phyloP scores from a whole-genome alignment of 2,888 invertebrate genomes.

The Bugula neritina region DNA sequence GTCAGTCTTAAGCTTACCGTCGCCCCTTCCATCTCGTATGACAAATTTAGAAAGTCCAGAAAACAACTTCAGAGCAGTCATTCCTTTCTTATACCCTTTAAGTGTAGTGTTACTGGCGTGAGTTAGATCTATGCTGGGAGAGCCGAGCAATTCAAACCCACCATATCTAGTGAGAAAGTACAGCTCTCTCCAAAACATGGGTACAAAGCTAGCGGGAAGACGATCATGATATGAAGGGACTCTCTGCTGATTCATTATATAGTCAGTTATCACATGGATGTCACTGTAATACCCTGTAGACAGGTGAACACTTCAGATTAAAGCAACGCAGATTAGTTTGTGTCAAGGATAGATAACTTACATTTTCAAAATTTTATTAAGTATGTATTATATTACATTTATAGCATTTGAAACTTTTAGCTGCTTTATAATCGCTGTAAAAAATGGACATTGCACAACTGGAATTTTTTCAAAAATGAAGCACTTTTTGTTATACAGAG shows the following conservation, averaged over 20 bases:
- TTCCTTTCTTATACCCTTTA: neutral
- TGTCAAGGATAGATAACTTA: too few relatives aligned
- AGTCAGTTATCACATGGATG: neutral
- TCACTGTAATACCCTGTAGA: slow-evolving; percentile 20
- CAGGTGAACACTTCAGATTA: too few relatives aligned
- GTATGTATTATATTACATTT: too few relatives aligned
- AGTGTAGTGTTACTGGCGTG: slow-evolving; percentile 9
- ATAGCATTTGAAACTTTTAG: too few relatives aligned
- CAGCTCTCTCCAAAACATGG: slow-evolving; percentile 20
- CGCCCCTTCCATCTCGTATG: slow-evolving; percentile 20
- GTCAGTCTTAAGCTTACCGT: too few relatives aligned
- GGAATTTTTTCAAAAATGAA: too few relatives aligned
- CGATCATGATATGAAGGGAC: neutral
- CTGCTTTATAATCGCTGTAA: too few relatives aligned
- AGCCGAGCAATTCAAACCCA: neutral
- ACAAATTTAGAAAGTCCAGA: neutral
- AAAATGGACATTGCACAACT: too few relatives aligned
- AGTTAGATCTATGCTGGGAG: slow-evolving; percentile 7
- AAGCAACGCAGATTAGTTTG: too few relatives aligned
- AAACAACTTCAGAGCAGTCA: neutral
- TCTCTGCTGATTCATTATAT: slow-evolving; percentile 15
- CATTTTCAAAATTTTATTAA: too few relatives aligned
- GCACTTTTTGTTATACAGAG: too few relatives aligned
- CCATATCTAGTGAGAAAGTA: neutral
- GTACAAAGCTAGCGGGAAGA: neutral